phyloP scores from a whole-genome alignment of 2,797 vertebrate species.

The Acridotheres tristis region DNA sequence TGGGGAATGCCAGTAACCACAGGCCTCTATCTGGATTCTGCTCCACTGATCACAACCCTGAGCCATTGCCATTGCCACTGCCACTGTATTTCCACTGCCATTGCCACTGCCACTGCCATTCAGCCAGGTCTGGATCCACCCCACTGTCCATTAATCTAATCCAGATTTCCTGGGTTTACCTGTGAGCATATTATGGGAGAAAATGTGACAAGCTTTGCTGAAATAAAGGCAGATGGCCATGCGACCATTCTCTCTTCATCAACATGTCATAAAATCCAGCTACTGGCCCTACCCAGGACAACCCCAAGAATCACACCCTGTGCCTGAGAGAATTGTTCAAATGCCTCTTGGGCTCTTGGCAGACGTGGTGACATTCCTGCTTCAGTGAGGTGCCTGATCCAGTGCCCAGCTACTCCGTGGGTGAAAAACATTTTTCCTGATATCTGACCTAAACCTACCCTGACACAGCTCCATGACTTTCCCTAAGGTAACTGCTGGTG shows the following conservation, averaged over 20 bases:
- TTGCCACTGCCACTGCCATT: no score
- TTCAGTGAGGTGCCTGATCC: background rate
- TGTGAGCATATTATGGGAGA: background rate
- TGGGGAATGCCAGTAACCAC: no score
- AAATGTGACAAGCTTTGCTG: background rate
- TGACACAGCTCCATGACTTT: background rate
- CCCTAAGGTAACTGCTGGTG: background rate
- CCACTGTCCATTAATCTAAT: background rate
- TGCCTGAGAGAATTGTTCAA: background rate
- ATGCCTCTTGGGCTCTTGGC: background rate
- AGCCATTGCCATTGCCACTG: background rate
- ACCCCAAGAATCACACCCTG: no score
- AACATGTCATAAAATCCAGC: background rate
- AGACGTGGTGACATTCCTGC: background rate
- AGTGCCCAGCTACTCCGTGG: accelerated
- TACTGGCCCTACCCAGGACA: background rate
- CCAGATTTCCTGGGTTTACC: background rate
- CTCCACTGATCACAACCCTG: background rate
- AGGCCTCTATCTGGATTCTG: background rate
- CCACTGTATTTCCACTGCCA: background rate
- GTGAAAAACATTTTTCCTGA: background rate
- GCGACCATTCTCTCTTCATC: background rate
- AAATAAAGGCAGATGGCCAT: background rate
- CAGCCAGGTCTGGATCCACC: background rate
- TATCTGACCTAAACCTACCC: background rate